Percentiles rank a stretch among this genome's conserved stretches.
These are phyloP conservation scores for Sylvilagus bachmani DNA, from an alignment of 2,113 vertebrate genomes.

Conservation along the genomic window DNA sequence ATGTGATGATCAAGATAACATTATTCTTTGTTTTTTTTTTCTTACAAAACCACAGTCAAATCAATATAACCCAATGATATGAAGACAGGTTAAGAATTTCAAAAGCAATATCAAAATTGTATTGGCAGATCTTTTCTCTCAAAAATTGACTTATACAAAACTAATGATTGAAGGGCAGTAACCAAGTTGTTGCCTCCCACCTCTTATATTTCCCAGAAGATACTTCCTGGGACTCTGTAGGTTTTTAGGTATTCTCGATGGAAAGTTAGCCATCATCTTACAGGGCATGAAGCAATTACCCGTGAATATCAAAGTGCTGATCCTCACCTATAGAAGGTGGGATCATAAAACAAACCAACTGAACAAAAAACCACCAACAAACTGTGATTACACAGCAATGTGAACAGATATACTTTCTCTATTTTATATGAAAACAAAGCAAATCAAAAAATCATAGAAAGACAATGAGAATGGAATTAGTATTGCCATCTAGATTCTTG, in stretches of 20 bases:
- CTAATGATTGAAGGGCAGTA: rapidly evolving
- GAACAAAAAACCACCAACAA: background rate
- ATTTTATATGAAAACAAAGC: background rate
- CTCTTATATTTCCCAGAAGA: background rate
- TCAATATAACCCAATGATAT: background rate
- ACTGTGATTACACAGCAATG: background rate
- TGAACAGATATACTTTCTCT: background rate
- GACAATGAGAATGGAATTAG: background rate
- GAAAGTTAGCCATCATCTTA: background rate
- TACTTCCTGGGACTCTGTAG: too few relatives aligned
- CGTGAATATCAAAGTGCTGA: background rate
- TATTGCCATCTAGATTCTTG: background rate
- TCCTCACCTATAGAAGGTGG: background rate
- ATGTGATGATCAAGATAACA: background rate
- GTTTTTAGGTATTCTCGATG: too few relatives aligned
- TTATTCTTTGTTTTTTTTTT: too few relatives aligned
- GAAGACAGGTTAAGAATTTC: background rate
- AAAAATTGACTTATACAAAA: background rate
- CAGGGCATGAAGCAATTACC: background rate
- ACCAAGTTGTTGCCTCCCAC: background rate
- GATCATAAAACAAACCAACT: background rate
- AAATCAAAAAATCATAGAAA: background rate
- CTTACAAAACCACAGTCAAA: background rate
- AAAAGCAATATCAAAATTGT: background rate
- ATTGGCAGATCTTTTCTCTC: background rate